Base-by-base conservation (phyloP, 2,888 invertebrate species). In the Cheilosia vernalis region DNA sequence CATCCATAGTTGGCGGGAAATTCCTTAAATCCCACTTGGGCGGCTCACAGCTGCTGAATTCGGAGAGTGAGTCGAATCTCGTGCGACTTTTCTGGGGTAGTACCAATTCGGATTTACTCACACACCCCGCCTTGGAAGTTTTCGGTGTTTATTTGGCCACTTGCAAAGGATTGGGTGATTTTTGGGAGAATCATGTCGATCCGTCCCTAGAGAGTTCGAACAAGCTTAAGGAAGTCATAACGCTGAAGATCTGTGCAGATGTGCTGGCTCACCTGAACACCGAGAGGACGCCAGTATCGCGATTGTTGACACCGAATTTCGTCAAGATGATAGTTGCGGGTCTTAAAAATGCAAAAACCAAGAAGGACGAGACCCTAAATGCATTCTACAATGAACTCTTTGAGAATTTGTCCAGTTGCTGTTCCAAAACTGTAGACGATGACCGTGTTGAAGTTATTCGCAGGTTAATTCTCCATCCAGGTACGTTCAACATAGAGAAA, bases 401-500 rank as follows among this genome's bases (percentile, higher is more conserved):
- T 10, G 89, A 94, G 93, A 88, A 93, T 93, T 85, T 92, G 94
- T 33, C 93, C 94, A 21, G 92, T 92, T 87, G 91, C 93, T 61
- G 90, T 95, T 93, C 93, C 87, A 91, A 93, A 47, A 89, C 94
- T 19, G 93, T 93, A 74, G 92, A 93, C 42, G 92, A 93, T 87
- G 92, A 93, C 1, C 94, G 94, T 90, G 92, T 96, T 2, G 92
- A 93, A 9, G 93, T 94, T 4, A 90, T 96, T 44, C 94, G 94
- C 74, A 95, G 94, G 88, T 90, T 96, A 1, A 92, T 96, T 10
- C 93, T 95, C 55, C 92, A 94, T 89, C 95, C 96, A 0, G 96
- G 96, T 4, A 94, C 95, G 88, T 94, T 96, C 81, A 94, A 95
- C 91, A 95, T 96, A 84, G 95, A 96, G 88, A 95, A 95, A 91